Evolutionary conservation across 2,113 vertebrate genomes (phyloP).

Genomic region (Coregonus clupeaformis): DNA sequence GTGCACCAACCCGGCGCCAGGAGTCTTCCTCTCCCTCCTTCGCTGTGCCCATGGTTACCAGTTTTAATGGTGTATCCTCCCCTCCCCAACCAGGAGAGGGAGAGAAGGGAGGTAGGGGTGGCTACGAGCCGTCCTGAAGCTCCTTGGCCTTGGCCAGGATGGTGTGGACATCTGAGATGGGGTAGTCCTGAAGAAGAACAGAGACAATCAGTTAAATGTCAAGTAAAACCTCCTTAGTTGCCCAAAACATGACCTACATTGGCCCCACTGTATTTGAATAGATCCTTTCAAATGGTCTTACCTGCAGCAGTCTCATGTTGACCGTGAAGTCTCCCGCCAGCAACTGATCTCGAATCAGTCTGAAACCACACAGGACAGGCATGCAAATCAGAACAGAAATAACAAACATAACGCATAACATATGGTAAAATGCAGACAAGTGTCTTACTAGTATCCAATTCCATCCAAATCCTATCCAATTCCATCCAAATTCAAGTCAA

Average conservation of each 20-base stretch:
- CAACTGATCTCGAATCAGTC: slow-evolving; percentile 89
- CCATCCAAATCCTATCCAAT: no score
- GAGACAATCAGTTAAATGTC: background rate
- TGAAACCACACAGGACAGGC: slow-evolving; percentile 49
- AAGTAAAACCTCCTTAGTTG: no score
- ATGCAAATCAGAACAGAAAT: no score
- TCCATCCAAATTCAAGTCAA: no score
- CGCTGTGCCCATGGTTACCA: slow-evolving; percentile 17
- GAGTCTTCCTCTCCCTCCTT: slow-evolving; percentile 21
- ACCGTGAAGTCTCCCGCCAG: slow-evolving; percentile 93
- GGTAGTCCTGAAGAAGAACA: slow-evolving; percentile 84
- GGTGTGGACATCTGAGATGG: slow-evolving; percentile 90
- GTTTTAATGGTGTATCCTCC: slow-evolving; percentile 30
- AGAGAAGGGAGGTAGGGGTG: background rate
- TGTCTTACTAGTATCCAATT: no score
- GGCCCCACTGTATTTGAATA: background rate
- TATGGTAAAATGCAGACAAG: no score
- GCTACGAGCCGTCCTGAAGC: slow-evolving; percentile 87
- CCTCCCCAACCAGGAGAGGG: slow-evolving; percentile 24
- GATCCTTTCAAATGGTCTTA: slow-evolving; percentile 48
- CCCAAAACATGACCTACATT: background rate
- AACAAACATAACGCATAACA: no score
- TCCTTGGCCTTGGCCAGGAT: slow-evolving; percentile 96
- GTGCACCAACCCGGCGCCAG: slow-evolving; percentile 11
- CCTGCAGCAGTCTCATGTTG: slow-evolving; percentile 97